Percentiles rank a stretch among this genome's conserved stretches.
Conservation (phyloP, 2,888 invertebrate genomes). For the Drosophila leonis region DNA sequence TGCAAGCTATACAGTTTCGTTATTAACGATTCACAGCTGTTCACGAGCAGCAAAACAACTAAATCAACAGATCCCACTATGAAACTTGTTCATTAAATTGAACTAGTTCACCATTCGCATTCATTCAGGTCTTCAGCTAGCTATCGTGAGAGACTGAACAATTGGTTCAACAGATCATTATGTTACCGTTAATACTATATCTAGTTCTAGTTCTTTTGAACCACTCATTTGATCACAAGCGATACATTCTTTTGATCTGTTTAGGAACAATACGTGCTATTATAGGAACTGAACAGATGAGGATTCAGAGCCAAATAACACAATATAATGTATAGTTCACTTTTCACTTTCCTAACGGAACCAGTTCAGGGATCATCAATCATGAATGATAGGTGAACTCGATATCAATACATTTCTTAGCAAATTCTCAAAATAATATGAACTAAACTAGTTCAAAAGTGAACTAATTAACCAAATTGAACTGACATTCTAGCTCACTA, state of each 20-base stretch:
- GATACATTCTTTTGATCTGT: no score
- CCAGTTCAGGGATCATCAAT: neutral
- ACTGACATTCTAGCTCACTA: neutral
- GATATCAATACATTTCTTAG: neutral
- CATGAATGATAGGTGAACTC: neutral
- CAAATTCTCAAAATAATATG: neutral
- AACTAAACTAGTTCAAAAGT: neutral
- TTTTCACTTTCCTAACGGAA: neutral
- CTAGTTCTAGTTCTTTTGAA: neutral
- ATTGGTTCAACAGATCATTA: neutral
- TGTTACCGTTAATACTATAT: neutral
- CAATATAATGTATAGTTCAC: no score
- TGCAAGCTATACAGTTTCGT: neutral
- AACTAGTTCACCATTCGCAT: neutral
- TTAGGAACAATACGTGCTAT: no score
- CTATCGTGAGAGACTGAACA: neutral
- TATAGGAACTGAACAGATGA: no score
- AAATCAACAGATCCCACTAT: neutral
- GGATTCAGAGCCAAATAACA: no score
- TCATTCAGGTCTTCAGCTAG: neutral
- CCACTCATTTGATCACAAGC: neutral
- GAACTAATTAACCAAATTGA: no score
- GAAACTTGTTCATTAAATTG: neutral
- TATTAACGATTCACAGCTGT: neutral
- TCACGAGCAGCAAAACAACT: neutral